A percentile compares a stretch with the other conserved stretches of the same genome.
phyloP scores from a whole-genome alignment of 2,797 vertebrate species.

The Platyrinchus mystaceus region DNA sequence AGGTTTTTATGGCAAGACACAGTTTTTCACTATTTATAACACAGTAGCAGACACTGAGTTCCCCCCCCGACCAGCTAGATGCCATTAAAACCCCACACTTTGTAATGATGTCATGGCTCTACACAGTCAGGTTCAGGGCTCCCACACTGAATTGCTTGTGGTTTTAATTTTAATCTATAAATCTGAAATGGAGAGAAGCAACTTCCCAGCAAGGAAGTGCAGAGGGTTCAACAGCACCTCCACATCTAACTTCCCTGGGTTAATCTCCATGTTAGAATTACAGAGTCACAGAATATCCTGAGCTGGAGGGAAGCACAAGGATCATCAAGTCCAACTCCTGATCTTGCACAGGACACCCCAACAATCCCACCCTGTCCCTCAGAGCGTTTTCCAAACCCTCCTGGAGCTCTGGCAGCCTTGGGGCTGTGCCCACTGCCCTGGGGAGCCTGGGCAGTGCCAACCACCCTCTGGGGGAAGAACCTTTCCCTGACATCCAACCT shows the following conservation, averaged over 20 bases:
- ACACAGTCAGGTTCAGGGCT: background rate
- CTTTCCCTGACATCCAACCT: background rate
- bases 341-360: background rate
- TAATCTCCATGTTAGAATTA: background rate
- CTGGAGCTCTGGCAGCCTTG: background rate
- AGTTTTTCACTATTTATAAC: background rate
- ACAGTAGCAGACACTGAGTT: background rate
- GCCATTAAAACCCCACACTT: background rate
- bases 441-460: background rate
- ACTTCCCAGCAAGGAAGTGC: background rate
- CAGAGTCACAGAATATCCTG: background rate
- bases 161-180: background rate
- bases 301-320: background rate
- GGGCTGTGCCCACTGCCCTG: background rate
- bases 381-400: background rate
- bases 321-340: background rate
- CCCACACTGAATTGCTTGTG: background rate
- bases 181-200: background rate
- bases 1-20: background rate
- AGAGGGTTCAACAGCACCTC: background rate
- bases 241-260: background rate
- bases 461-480: background rate
- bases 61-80: background rate
- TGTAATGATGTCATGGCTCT: background rate
- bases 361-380: background rate